Evolutionary conservation across 2,797 vertebrate genomes (phyloP), one percentile per base, ranked within the genome.

Genomic region (Enteromius argenteus): DNA sequence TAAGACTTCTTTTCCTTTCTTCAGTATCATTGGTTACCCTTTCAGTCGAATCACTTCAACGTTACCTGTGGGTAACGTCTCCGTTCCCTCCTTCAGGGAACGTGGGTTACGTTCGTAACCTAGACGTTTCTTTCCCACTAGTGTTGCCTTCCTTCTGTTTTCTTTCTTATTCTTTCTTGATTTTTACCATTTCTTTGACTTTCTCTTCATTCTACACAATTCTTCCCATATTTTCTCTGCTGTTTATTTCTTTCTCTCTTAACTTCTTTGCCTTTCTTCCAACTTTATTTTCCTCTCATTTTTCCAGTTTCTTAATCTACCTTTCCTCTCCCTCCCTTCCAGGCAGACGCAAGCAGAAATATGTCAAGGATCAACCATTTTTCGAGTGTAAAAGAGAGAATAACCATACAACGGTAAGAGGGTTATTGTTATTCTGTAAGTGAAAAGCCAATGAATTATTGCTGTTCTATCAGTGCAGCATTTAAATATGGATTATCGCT

Each of bases 401-500:
- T 21, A 74, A 74, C n/a, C n/a, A 39, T 67, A 21, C 39, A 62
- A 23, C 1, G 2, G 42, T 49, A 81, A 81, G 42, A 64, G 21
- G 58, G 30, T 51, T 74, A 64, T 82, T 49, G 58, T 53, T 64
- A 39, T 66, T 74, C 58, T 73, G 27, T 75, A 39, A 15, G 3
- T 67, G 72, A 74, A 23, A 76, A 72, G 60, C 60, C 60, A 56
- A 58, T 83, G 35, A 83, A 56, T 67, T 67, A 68, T 68, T 67
- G 72, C 35, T 35, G 5, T 67, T 76, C 62, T 75, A 76, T 83
- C 81, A 75, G 46, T 32, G 23, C 62, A 58, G 35, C 46, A 77
- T 42, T 68, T 83, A 83, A 76, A 83, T 83, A 83, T 83, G 49
- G 35, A 83, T 83, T 76, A 58, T 56, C 35, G 6, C 23, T 77